A percentile compares a stretch with the other conserved stretches of the same genome.
These are phyloP conservation scores for Cryptotis parvus DNA, from an alignment of 2,113 vertebrate genomes.

Conservation along the genomic window DNA sequence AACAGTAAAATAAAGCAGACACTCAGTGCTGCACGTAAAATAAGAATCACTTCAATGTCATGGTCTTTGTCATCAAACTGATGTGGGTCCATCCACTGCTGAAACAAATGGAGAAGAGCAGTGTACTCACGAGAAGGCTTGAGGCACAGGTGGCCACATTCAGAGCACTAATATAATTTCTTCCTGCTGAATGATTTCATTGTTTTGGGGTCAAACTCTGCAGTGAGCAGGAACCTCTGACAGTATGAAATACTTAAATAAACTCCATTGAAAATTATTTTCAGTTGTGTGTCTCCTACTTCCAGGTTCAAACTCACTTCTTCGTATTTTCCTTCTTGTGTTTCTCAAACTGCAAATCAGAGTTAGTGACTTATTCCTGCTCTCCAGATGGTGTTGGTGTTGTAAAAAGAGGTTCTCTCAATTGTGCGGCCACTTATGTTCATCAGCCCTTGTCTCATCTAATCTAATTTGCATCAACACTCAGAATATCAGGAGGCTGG, in stretches of 20 bases:
- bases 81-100: constrained; percentile 16
- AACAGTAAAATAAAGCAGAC: constrained; percentile 15
- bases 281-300: not conserved
- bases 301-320: constrained; percentile 5
- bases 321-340: constrained; percentile 1
- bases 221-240: constrained; percentile 8
- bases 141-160: not conserved
- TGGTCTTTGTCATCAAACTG: constrained; percentile 21
- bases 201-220: constrained; percentile 46
- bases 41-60: constrained; percentile 62
- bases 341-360: constrained; percentile 18
- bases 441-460: not conserved
- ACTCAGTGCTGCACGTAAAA: constrained; percentile 39
- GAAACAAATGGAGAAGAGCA: constrained; percentile 46
- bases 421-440: constrained; percentile 37
- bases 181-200: not conserved
- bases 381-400: not conserved
- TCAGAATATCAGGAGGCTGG: constrained; percentile 15
- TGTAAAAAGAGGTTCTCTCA: not conserved
- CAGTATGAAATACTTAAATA: not conserved
- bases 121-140: constrained; percentile 12
- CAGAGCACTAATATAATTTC: not conserved
- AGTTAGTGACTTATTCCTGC: not conserved
- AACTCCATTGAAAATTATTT: constrained; percentile 21
- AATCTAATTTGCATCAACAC: not conserved